A percentile compares a stretch with the other conserved stretches of the same genome.
These are phyloP conservation scores for Planococcus citri DNA, from an alignment of 1,140 invertebrate species.

Conservation along the genomic window DNA sequence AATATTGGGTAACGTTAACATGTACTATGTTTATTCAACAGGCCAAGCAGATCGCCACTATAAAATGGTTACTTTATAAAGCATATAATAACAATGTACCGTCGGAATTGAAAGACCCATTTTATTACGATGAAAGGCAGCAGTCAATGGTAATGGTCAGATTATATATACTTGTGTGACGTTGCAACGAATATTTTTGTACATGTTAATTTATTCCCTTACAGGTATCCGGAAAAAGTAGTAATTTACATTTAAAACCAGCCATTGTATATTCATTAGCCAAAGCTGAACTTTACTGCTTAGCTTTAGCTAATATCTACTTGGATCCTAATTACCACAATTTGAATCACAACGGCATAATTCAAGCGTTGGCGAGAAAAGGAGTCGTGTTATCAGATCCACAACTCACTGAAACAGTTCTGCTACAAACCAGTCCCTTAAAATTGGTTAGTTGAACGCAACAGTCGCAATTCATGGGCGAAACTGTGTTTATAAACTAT, in stretches of 20 bases:
- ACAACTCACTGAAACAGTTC: conserved; percentile 85
- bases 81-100: conserved; percentile 92
- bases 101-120: conserved; percentile 83
- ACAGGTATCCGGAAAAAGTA: not conserved
- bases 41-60: conserved; percentile 92
- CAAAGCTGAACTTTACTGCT: conserved; percentile 91
- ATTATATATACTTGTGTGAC: not conserved
- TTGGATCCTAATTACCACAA: conserved; percentile 91
- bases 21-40: conserved; percentile 44
- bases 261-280: conserved; percentile 81
- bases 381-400: conserved; percentile 77
- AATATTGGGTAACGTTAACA: too few species aligned
- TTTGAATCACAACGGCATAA: conserved; percentile 85
- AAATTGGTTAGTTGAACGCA: conserved; percentile 64
- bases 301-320: conserved; percentile 90
- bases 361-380: conserved; percentile 82
- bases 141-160: not conserved
- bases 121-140: conserved; percentile 61
- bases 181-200: not conserved
- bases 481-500: not conserved
- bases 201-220: not conserved
- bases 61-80: conserved; percentile 94
- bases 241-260: conserved; percentile 62
- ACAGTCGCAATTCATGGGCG: too few species aligned
- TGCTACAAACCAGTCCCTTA: conserved; percentile 90